Conservation (phyloP, 2,797 vertebrate species). For the Pseudochaenichthys georgianus region DNA sequence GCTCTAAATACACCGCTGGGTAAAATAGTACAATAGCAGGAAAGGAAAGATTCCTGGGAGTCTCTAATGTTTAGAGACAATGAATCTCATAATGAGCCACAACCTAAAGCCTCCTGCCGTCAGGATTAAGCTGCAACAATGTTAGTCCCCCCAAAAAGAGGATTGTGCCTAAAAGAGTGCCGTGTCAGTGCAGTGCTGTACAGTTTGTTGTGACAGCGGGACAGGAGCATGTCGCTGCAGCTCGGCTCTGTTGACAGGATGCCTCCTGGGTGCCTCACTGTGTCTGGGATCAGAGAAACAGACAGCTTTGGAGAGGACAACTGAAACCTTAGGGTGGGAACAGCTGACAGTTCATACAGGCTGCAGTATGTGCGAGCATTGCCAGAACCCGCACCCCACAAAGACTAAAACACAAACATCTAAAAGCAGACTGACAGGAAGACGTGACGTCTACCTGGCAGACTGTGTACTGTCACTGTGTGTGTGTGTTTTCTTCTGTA, state of each 20-base stretch:
- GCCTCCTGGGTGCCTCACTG: slow-evolving; percentile 31
- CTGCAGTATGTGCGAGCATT: neutral
- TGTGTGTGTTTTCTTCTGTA: neutral
- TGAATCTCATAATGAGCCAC: neutral
- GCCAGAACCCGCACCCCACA: neutral
- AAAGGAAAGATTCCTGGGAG: slow-evolving; percentile 10
- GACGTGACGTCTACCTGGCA: slow-evolving; percentile 4
- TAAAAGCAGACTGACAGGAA: neutral
- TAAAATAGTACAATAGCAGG: slow-evolving; percentile 13
- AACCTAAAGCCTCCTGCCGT: slow-evolving; percentile 5
- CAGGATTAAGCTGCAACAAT: slow-evolving; percentile 1
- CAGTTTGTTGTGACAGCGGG: slow-evolving; percentile 24
- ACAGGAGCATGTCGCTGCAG: slow-evolving; percentile 54
- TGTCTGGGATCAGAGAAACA: slow-evolving; percentile 25
- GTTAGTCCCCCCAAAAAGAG: slow-evolving; percentile 5
- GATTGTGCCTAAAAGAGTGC: slow-evolving; percentile 35
- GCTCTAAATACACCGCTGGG: slow-evolving; percentile 42
- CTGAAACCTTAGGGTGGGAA: slow-evolving; percentile 8
- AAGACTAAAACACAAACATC: neutral
- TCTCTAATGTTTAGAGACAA: neutral
- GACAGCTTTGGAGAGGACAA: slow-evolving; percentile 27
- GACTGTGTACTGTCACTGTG: too few species aligned
- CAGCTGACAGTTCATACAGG: slow-evolving; percentile 30
- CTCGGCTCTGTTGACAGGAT: slow-evolving; percentile 49
- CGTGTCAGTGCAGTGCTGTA: slow-evolving; percentile 39